Percentiles rank a stretch among this genome's conserved stretches.
Conservation (phyloP, 1,140 invertebrate species). For the Reticulitermes speratus region DNA sequence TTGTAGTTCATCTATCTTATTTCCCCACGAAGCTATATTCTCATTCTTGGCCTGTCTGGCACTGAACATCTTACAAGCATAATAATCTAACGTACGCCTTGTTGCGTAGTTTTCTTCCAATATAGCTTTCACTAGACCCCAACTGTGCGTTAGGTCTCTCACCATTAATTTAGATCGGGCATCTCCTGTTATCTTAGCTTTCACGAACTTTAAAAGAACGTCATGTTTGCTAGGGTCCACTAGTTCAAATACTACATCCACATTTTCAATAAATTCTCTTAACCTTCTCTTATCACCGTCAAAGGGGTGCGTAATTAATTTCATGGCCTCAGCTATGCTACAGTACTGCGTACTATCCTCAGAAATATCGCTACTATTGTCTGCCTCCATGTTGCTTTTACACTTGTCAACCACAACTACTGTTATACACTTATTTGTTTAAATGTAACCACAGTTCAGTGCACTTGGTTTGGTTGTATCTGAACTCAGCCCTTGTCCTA, state of each 20-base stretch:
- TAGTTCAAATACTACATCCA: background rate
- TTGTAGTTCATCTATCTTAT: background rate
- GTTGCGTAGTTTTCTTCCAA: background rate
- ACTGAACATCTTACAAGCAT: background rate
- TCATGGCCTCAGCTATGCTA: background rate
- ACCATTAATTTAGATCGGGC: background rate
- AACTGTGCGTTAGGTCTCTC: background rate
- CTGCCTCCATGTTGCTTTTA: no score
- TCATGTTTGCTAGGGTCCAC: background rate
- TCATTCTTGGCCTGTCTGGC: background rate
- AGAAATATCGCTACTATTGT: no score
- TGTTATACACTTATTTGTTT: no score
- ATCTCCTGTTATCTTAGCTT: background rate
- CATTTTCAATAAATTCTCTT: background rate
- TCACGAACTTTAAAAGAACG: background rate
- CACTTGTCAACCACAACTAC: no score
- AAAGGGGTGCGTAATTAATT: background rate
- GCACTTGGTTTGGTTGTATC: no score
- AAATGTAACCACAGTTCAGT: no score
- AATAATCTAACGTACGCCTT: background rate
- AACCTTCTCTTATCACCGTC: background rate
- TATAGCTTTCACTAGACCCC: background rate
- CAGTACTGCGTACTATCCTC: no score
- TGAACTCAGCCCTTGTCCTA: no score
- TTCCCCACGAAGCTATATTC: background rate